Base-by-base conservation (phyloP, 2,113 vertebrate genomes). In the Ahaetulla prasina region DNA sequence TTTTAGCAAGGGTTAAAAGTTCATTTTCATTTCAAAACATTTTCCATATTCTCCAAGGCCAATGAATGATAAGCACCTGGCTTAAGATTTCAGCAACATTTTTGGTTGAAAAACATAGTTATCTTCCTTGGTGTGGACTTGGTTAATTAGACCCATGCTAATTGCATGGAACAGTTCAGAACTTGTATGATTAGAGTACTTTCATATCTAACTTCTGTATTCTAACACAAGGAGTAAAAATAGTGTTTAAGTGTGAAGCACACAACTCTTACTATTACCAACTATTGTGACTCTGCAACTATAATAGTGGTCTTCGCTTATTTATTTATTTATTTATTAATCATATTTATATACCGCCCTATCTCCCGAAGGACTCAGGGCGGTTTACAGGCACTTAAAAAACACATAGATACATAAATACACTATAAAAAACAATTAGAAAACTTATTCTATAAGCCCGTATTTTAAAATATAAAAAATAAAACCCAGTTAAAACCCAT, bases 1-100 rank as follows among this genome's bases (percentile, higher is more conserved):
- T 90, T 90, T 93, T 94, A 89, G 60, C 74, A 12, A 5, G 11
- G 60, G 2, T 80, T 85, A 68, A 88, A 89, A 60, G 85, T 89
- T 54, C 43, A 92, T 89, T 92, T 92, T 85, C 53, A 89, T 80
- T 90, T 87, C 89, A 93, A 93, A 86, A 88, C 49, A 92, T 92
- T 54, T 16, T 22, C 63, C 4, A 1, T 88, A 93, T 94, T 91
- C 43, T 55, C 5, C 25, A 88, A 18, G 63, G 87, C 60, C 30
- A 12, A 23, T 27, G 74, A 89, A 18, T 55, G 93, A 39, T 39
- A 84, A 50, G 63, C 27, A 63, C 0, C 53, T 68, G 60, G 9
- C 25, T 11, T 60, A 27, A 60, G 57, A 60, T 60, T 60, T 60
- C 27, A 60, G 25, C 57, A 0, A n/a, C 74, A 68, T 55, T 52